Base-by-base conservation (phyloP, 2,797 vertebrate species). In the Thaleichthys pacificus region DNA sequence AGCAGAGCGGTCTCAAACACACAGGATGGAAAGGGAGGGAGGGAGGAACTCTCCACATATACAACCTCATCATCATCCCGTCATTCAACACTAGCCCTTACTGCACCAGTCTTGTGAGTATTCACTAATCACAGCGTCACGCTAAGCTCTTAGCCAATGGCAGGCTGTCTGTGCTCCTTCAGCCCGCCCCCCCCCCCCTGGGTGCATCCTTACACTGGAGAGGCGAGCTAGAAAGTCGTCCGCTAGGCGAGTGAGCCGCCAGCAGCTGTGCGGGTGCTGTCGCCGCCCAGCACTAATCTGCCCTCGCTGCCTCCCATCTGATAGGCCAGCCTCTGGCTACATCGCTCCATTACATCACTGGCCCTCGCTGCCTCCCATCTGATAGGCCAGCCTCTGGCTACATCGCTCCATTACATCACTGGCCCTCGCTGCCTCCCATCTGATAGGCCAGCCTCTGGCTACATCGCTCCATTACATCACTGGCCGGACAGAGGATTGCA, bases 121-220 rank as follows among this genome's bases (percentile, higher is more conserved):
- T 32, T 63, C 75, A 28, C 51, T 32, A 68, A 54, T 83, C 70
- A 89, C 8, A 0, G 12, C 84, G 86, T 83, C 66, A 85, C 68
- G 15, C 14, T 3, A 9, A 24, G 2, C 15, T 19, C 63, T 26
- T 72, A 78, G 67, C 88, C 88, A 91, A 90, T 88, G 77, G 86
- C 60, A 86, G 32, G 15, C 57, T 3, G 15, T 3, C 49, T 35
- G 6, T 2, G 3, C 60, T 22, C 38, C 65, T 69, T 60, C 66
- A 32, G 51, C 69, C 22, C 74, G 0, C 0, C 75, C 70, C 69
- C 62, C 22, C 69, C 21, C 78, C 82, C 70, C 38, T 15, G 9
- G 70, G 49, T 0, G 24, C 61, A 14, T 0, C 6, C 70, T 65
- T 28, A 28, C 8, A 19, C 22, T 26, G 58, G 60, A 35, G 58